A percentile compares a stretch with the other conserved stretches of the same genome.
These are phyloP conservation scores for Calidris pygmaea DNA, from an alignment of 2,113 vertebrate species.

Conservation along the genomic window DNA sequence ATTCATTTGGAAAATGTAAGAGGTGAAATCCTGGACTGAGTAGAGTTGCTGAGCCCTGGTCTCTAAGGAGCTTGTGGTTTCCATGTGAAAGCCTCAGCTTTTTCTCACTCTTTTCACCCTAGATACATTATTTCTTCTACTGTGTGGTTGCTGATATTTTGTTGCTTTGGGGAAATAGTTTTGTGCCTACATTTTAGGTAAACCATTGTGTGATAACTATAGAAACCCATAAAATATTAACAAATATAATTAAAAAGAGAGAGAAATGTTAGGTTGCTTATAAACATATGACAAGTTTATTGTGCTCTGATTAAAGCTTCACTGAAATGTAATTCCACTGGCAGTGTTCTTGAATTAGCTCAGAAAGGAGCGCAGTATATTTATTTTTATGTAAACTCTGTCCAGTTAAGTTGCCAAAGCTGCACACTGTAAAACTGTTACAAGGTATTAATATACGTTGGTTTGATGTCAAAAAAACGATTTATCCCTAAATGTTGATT, in stretches of 20 bases:
- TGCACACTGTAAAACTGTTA: not conserved
- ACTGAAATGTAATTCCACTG: not conserved
- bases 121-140: not conserved
- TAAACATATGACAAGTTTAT: not conserved
- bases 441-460: not conserved
- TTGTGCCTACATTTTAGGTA: not conserved
- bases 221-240: not conserved
- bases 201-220: not conserved
- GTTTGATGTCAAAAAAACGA: not conserved
- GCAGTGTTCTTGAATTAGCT: not conserved
- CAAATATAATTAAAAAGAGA: not conserved
- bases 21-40: not conserved
- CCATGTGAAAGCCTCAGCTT: not conserved
- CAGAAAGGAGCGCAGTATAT: not conserved
- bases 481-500: not conserved
- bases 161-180: not conserved
- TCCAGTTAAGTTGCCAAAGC: not conserved
- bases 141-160: not conserved
- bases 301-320: not conserved
- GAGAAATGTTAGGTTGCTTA: not conserved
- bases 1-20: not conserved
- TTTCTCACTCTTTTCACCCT: not conserved
- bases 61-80: slow-evolving; percentile 4
- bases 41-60: not conserved
- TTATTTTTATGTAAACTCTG: not conserved